Evolutionary conservation across 2,888 invertebrate genomes (phyloP), one percentile per base, ranked within the genome.

Genomic region (Cylloceria caligata): DNA sequence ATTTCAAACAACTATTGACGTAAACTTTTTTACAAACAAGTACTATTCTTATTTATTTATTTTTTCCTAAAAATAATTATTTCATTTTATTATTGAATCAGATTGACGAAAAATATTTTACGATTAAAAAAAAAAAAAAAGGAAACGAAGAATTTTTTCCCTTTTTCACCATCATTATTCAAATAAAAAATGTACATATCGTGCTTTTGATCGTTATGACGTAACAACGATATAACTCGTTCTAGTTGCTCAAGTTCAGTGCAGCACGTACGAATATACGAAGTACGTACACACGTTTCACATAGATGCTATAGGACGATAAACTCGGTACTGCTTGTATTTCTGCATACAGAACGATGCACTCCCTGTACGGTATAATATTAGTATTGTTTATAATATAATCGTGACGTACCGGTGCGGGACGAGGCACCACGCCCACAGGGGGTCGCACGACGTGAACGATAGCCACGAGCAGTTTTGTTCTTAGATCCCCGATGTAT

Each of bases 341-440:
- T 68, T 67, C 52, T 73, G 67, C 60, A 52, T 60, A 6, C 39
- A 36, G 36, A 60, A 65, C 21, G 19, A 45, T 39, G 19, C 9
- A 21, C 16, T 52, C 52, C 21, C 52, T 42, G 47, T 36, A 52
- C 34, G 52, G 52, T 64, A 73, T 60, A 73, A 55, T 60, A 65
- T 55, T 69, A 68, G 74, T 65, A 74, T 80, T 65, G 69, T 80
- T 80, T 69, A 80, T 80, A 80, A 71, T 80, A 83, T 76, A 78
- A 84, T 84, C 80, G 80, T 76, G 74, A 73, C 79, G 62, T 83
- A 79, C 81, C 73, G 81, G 60, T 84, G 83, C 81, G 75, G 87
- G 86, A 85, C 87, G 88, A 86, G 87, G 88, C 71, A 83, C 88
- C 88, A 88, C 89, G 87, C 89, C 88, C 88, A 88, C 87, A 86